Evolutionary conservation across 2,113 vertebrate genomes (phyloP).

Genomic region (Sterrhoptilus dennistouni): DNA sequence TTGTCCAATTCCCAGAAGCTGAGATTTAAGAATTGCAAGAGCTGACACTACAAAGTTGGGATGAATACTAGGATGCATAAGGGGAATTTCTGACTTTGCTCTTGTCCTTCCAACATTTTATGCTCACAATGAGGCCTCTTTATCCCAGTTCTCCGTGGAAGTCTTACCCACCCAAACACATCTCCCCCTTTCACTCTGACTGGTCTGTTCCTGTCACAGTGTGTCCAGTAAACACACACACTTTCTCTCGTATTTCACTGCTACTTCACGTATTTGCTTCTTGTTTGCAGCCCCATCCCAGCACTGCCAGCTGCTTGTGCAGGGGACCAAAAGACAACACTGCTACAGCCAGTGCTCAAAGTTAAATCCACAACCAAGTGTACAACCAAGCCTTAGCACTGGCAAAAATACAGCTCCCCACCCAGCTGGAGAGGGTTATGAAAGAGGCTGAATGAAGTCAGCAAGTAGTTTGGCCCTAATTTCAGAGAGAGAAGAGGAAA

Average conservation of each 20-base stretch:
- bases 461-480: background rate
- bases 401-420: background rate
- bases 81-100: background rate
- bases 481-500: background rate
- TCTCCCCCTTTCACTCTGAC: background rate
- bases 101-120: background rate
- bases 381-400: background rate
- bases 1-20: background rate
- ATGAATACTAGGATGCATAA: background rate
- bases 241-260: background rate
- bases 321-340: background rate
- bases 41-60: background rate
- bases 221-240: background rate
- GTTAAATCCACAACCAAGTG: background rate
- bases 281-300: background rate
- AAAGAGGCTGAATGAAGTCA: constrained; percentile 14
- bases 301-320: background rate
- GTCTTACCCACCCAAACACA: background rate
- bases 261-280: background rate
- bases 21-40: constrained; percentile 12
- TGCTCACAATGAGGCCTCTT: background rate
- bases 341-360: background rate
- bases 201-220: background rate
- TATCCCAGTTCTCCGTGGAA: background rate
- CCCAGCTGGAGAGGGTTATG: background rate